Evolutionary conservation across 2,888 invertebrate genomes (phyloP).

Genomic region (Rhingia campestris): DNA sequence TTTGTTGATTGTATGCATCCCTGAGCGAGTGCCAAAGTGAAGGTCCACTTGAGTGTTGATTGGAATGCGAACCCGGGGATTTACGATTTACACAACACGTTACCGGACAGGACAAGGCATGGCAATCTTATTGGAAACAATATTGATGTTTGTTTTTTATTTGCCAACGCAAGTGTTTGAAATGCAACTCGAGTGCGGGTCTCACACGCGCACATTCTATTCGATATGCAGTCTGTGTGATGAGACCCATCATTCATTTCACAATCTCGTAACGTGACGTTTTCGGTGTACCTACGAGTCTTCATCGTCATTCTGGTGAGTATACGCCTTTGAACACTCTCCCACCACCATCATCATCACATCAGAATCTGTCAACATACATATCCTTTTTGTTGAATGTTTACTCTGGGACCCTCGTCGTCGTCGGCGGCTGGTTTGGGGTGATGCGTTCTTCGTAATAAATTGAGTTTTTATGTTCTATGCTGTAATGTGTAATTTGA

Average conservation of each 20-base stretch:
- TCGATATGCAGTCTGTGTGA: conserved; percentile 19
- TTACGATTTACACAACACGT: conserved; percentile 37
- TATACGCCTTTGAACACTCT: conserved; percentile 39
- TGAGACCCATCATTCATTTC: conserved; percentile 6
- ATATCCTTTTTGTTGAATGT: conserved; percentile 57
- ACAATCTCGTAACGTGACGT: background rate
- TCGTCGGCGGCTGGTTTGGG: background rate
- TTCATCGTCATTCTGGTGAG: background rate
- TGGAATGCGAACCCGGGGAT: conserved; percentile 64
- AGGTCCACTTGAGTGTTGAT: conserved; percentile 69
- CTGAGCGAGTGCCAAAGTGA: conserved; percentile 37
- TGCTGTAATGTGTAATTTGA: conserved; percentile 26
- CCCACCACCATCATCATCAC: background rate
- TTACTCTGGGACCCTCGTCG: conserved; percentile 33
- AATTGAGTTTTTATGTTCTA: conserved; percentile 47
- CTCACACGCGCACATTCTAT: conserved; percentile 29
- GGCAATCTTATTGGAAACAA: conserved; percentile 62
- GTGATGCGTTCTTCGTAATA: conserved; percentile 7
- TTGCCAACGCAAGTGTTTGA: conserved; percentile 62
- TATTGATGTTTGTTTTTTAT: conserved; percentile 61
- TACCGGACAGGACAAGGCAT: conserved; percentile 13
- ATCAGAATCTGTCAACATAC: conserved; percentile 43
- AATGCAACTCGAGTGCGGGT: conserved; percentile 48
- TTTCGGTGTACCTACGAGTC: conserved; percentile 7
- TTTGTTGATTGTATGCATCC: conserved; percentile 22